phyloP scores from a whole-genome alignment of 2,113 vertebrate genomes.

The Ancistrus triradiatus region DNA sequence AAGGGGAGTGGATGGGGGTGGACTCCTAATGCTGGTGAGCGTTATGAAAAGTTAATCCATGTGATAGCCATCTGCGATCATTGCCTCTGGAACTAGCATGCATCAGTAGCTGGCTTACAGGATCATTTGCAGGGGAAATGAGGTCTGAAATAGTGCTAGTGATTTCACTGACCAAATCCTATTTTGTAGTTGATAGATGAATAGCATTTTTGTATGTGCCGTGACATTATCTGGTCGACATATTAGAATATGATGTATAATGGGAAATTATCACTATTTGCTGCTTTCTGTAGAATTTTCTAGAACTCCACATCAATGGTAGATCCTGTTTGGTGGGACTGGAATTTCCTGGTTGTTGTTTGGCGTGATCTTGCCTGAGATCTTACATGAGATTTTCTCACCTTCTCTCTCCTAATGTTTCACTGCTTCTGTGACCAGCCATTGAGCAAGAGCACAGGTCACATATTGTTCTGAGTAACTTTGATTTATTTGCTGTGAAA shows the following conservation, averaged over 20 bases:
- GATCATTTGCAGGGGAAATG: constrained; percentile 50
- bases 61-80: constrained; percentile 32
- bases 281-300: constrained; percentile 7
- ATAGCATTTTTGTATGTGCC: constrained; percentile 22
- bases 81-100: constrained; percentile 43
- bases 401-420: constrained; percentile 11
- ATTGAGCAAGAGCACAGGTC: neutral
- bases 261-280: constrained; percentile 31
- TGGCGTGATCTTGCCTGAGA: neutral
- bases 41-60: constrained; percentile 50
- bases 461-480: constrained; percentile 69
- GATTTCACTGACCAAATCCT: constrained; percentile 49
- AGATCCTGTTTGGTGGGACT: neutral
- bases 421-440: constrained; percentile 5
- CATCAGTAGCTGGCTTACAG: constrained; percentile 29
- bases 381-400: constrained; percentile 5
- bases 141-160: constrained; percentile 53
- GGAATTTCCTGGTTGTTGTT: too few species aligned
- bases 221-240: constrained; percentile 33
- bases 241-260: constrained; percentile 53
- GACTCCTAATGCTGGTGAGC: constrained; percentile 33
- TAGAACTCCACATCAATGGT: neutral
- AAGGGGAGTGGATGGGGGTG: constrained; percentile 14
- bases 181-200: constrained; percentile 47
- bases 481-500: constrained; percentile 93